Evolutionary conservation across 2,888 invertebrate genomes (phyloP), one percentile per base, ranked within the genome.

Genomic region (Euzophera pinguis): DNA sequence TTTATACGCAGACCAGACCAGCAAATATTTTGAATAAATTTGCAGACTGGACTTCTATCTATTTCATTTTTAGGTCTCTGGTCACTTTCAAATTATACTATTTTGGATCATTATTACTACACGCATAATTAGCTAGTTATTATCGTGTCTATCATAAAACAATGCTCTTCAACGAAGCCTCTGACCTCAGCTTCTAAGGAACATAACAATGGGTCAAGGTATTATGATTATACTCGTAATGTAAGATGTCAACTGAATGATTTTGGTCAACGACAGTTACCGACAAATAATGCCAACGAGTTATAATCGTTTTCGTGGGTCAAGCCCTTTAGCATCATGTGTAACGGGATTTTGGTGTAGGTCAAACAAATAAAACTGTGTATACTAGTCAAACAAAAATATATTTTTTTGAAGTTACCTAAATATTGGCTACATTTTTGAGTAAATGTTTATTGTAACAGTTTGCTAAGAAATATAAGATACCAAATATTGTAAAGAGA

Each of bases 171-270:
- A 56, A 53, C 56, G 65, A 54, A 59, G 60, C 53, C 57, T 54
- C 53, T 60, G 65, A 65, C 65, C 65, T 60, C 55, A 53, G 60
- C 63, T 63, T 58, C 59, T 60, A 58, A 61, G 55, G 59, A 55
- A 61, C 58, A 63, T 58, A 63, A 59, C 56, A 67, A 60, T 66
- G 56, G 73, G 73, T 72, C 74, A 74, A 75, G 75, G 75, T 65
- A 61, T 22, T 64, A 57, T 50, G 56, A 60, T n/a, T n/a, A n/a
- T n/a, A n/a, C 29, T 62, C 59, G 60, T 67, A 60, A 55, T 62
- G 66, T 63, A 62, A 61, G 64, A 62, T 65, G 59, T 55, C 68
- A 71, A 72, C 65, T 63, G 61, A 53, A 49, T 58, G 55, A 47
- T 61, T 53, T 59, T 57, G 45, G 56, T 54, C 58, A 58, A 53